Evolutionary conservation across 2,113 vertebrate species (phyloP), one percentile per base, ranked within the genome.

Genomic region (Tringa solitaria): DNA sequence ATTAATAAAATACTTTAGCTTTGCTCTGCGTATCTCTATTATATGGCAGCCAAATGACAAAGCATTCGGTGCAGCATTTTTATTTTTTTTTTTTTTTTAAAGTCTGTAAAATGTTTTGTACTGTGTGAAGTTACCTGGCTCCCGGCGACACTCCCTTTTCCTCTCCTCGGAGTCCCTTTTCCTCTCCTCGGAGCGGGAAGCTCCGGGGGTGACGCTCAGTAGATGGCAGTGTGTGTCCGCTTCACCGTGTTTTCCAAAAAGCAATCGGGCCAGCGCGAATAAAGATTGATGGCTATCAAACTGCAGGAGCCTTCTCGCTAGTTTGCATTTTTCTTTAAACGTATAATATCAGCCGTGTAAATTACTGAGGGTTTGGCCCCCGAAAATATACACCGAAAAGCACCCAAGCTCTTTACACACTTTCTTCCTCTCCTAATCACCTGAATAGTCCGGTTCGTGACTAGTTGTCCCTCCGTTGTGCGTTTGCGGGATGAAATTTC

Each of bases 1-100:
- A 99, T 99, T 99, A 99, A 99, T 99, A 98, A 99, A 99, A 99
- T 97, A 97, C 90, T 97, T 97, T 94, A 96, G 96, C 95, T 97
- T 98, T 96, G 90, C 86, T 95, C 95, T 87, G 93, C 95, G 46
- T 95, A 97, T 95, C 97, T 97, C 84, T 97, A 33, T 96, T 92
- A 78, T 89, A 83, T 93, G 67, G 85, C 68, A 67, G 73, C 76
- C 48, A 67, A 75, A 90, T 92, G 87, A 95, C 93, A 77, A 95
- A 77, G 90, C 96, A 96, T 92, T 65, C 75, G 14, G 64, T 93
- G 92, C 73, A 86, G 84, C 95, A 59, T 95, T 51, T 51, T 27
- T 14, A 5, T 27, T 24, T 26, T 14, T 28, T 17, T 16, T 16
- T 30, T 30, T 54, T 30, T 54, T 54, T 54, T 54, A 87, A 77